These are phyloP conservation scores for Orgyia antiqua DNA, from an alignment of 2,888 invertebrate genomes.

Conservation along the genomic window DNA sequence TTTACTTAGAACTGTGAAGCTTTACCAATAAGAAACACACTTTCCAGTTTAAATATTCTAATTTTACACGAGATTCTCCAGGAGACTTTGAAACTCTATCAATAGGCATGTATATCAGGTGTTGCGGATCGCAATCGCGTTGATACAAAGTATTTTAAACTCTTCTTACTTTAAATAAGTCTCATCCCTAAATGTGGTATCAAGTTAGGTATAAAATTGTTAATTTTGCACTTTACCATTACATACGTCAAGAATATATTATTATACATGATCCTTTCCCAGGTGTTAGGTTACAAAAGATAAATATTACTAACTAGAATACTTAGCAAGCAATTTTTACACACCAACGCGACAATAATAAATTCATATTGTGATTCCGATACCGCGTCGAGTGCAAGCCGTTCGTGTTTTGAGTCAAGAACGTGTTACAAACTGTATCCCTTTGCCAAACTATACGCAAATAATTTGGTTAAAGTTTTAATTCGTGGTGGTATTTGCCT, in stretches of 20 bases:
- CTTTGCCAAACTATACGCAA: slow-evolving; percentile 4
- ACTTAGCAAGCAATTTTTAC: slow-evolving; percentile 40
- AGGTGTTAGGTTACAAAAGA: slow-evolving; percentile 49
- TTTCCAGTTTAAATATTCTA: no score
- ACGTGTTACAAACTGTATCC: slow-evolving; percentile 11
- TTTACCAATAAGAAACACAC: no score
- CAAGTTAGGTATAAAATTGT: no score
- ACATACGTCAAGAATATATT: slow-evolving; percentile 7
- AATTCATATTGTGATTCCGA: slow-evolving; percentile 17
- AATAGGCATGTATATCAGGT: no score
- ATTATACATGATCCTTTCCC: slow-evolving; percentile 32
- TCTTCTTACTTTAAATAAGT: no score
- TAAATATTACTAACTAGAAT: slow-evolving; percentile 52
- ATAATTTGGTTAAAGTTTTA: neutral
- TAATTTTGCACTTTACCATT: no score
- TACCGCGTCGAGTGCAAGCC: slow-evolving; percentile 7
- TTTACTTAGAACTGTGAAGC: no score
- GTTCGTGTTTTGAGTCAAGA: slow-evolving; percentile 18
- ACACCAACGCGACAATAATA: slow-evolving; percentile 13
- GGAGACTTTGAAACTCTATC: no score
- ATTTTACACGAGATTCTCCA: no score
- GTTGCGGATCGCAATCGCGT: no score
- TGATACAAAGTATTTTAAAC: no score
- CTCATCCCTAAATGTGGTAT: no score
- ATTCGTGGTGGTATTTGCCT: slow-evolving; percentile 1